A percentile compares a stretch with the other conserved stretches of the same genome.
These are phyloP conservation scores for Sebastes paucispinis DNA, from an alignment of 2,797 vertebrate species.

Conservation along the genomic window DNA sequence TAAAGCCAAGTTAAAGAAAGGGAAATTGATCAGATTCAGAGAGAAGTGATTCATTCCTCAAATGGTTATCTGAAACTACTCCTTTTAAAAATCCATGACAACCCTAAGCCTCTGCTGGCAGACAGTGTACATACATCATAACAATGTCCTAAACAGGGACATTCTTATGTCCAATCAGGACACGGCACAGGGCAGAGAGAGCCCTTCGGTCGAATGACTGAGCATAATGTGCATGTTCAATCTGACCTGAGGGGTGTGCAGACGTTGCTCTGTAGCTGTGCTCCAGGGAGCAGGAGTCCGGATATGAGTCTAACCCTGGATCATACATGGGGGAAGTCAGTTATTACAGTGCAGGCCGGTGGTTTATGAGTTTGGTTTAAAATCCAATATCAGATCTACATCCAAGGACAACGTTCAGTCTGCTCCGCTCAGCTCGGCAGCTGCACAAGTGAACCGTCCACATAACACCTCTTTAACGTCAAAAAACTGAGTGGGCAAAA, in stretches of 20 bases:
- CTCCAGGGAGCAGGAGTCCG: slow-evolving; percentile 75
- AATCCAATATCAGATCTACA: slow-evolving; percentile 74
- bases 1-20: slow-evolving; percentile 42
- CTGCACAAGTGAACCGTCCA: slow-evolving; percentile 69
- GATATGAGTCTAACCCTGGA: slow-evolving; percentile 81
- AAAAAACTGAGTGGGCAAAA: slow-evolving; percentile 53
- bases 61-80: slow-evolving; percentile 55
- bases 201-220: slow-evolving; percentile 38
- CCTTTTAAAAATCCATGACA: slow-evolving; percentile 38
- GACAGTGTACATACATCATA: slow-evolving; percentile 17
- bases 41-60: slow-evolving; percentile 69
- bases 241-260: slow-evolving; percentile 52
- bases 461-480: slow-evolving; percentile 75
- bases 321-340: slow-evolving; percentile 73
- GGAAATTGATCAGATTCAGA: slow-evolving; percentile 57
- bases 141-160: slow-evolving; percentile 42
- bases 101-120: slow-evolving; percentile 22
- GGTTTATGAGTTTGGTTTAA: slow-evolving; percentile 76
- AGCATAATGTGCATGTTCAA: slow-evolving; percentile 42
- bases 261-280: slow-evolving; percentile 54
- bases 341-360: slow-evolving; percentile 68
- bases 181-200: slow-evolving; percentile 12
- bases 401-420: slow-evolving; percentile 73
- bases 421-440: slow-evolving; percentile 65
- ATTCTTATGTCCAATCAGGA: slow-evolving; percentile 34